Conservation (phyloP, 2,113 vertebrate genomes). For the Rousettus leschenaultii region DNA sequence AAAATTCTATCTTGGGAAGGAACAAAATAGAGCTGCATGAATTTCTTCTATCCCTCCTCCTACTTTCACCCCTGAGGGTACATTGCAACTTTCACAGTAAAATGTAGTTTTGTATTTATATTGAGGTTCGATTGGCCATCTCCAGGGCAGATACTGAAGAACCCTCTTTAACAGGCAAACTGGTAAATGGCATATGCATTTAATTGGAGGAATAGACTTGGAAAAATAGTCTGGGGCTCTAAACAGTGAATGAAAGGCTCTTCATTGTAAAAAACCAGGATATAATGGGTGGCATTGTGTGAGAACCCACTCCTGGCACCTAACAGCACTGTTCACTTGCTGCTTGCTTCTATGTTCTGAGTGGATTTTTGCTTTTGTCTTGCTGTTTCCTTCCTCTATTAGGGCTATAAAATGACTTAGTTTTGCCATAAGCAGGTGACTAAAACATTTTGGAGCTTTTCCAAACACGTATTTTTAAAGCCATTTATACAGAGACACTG, state of each 20-base stretch:
- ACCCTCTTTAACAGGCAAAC: background rate
- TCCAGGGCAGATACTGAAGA: background rate
- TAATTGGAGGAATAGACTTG: background rate
- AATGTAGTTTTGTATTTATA: background rate
- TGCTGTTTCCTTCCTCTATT: conserved; percentile 14
- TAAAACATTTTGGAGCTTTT: conserved; percentile 55
- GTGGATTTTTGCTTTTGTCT: conserved; percentile 6
- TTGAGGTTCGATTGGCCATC: background rate
- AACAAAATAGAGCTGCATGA: background rate
- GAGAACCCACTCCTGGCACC: background rate
- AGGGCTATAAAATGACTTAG: conserved; percentile 40
- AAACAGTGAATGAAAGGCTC: background rate
- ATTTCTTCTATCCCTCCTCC: conserved; percentile 2
- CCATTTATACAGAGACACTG: conserved; percentile 33
- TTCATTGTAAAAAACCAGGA: background rate
- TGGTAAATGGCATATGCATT: background rate
- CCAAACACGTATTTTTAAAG: conserved; percentile 52
- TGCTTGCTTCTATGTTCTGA: background rate
- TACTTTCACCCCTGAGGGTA: background rate
- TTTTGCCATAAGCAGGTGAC: conserved; percentile 46
- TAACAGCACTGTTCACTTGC: background rate
- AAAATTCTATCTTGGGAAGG: conserved; percentile 24
- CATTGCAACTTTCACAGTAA: background rate
- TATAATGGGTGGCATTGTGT: background rate
- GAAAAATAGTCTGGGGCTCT: background rate